Base-by-base conservation (phyloP, 2,113 vertebrate genomes). In the Pedetes capensis region DNA sequence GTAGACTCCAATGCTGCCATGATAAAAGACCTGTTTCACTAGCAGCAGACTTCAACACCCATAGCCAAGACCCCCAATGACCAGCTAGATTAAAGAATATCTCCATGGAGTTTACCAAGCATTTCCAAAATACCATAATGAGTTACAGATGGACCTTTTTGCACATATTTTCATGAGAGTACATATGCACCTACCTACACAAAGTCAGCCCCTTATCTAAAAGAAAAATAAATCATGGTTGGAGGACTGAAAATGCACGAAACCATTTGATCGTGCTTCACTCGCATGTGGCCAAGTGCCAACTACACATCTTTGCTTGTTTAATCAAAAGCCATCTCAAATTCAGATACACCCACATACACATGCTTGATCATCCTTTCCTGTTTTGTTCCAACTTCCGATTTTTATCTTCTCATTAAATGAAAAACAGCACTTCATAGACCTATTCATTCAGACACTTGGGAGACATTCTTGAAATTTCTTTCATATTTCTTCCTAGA, bases 381-480 rank as follows among this genome's bases (percentile, higher is more conserved):
- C 68, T 76, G 10, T 23, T 79, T 83, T 59, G 22, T 5, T 89
- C 20, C n/a, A 71, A 23, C 53, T 66, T 82, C 27, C 75, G 27
- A 64, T 87, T 85, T n/a, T 91, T 64, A 75, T 75, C 37, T 81
- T 91, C 59, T 75, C 37, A 75, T 39, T 91, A 37, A 78, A 78
- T 59, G 55, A 53, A 61, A 74, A 51, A 29, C 29, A 51, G 39
- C 29, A 64, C n/a, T 55, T 78, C 17, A 12, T 74, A 22, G 75
- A 53, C 32, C 2, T 25, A 66, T 32, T 29, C 29, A 17, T 34
- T 59, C 11, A 68, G 42, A 32, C 12, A 80, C 25, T 18, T 57
- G 13, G 25, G 39, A 94, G 61, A 81, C 6, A 81, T 37, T 66
- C 16, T 68, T 57, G 8, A 81, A 76, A 81, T 5, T 12, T 44